phyloP scores from a whole-genome alignment of 1,140 invertebrate species.

The Hirudo medicinalis region DNA sequence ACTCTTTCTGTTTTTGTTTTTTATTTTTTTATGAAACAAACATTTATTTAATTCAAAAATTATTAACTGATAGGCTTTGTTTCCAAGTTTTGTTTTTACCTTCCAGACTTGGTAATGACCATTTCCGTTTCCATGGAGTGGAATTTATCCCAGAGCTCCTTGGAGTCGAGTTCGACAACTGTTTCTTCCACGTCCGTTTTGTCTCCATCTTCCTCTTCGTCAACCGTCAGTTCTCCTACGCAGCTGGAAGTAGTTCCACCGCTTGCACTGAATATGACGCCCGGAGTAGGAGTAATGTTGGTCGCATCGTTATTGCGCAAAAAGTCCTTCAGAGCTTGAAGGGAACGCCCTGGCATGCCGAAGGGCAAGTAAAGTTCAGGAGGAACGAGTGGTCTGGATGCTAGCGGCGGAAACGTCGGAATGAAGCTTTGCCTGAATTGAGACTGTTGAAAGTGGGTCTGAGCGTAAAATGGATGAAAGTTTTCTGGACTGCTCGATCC shows the following conservation, averaged over 20 bases:
- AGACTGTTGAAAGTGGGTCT: background rate
- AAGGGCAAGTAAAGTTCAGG: conserved; percentile 11
- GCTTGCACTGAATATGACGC: background rate
- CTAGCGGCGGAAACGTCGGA: background rate
- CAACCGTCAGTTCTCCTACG: background rate
- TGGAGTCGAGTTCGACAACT: conserved; percentile 83
- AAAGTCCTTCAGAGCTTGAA: conserved; percentile 8
- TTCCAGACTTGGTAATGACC: conserved; percentile 96
- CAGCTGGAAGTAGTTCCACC: background rate
- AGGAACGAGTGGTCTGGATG: background rate
- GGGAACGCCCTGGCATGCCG: background rate
- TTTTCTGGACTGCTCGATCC: background rate
- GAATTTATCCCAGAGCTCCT: conserved; percentile 93
- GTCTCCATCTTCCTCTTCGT: conserved; percentile 50
- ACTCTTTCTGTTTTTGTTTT: no score
- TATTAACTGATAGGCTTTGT: no score
- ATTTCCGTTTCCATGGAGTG: conserved; percentile 86
- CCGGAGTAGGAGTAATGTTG: background rate
- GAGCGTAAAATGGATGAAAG: background rate
- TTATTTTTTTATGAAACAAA: no score
- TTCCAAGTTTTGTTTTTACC: conserved; percentile 50
- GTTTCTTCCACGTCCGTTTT: conserved; percentile 69
- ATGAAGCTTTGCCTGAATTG: background rate
- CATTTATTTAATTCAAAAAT: no score
- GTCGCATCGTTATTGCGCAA: background rate